Evolutionary conservation across 2,113 vertebrate species (phyloP).

Genomic region (Sisor rabdophorus): DNA sequence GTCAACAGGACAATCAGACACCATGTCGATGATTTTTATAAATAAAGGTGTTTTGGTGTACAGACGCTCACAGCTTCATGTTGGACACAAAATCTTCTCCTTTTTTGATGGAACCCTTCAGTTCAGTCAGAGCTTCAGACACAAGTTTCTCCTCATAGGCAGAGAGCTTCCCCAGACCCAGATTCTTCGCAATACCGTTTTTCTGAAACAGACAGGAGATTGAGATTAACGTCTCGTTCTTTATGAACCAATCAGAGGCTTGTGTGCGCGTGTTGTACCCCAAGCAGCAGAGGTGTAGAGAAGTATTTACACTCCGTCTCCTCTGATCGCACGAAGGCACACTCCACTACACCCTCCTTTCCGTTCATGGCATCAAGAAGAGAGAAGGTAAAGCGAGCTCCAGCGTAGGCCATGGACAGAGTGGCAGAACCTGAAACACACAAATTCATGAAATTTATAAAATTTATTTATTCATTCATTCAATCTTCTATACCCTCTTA

Average conservation of each 20-base stretch:
- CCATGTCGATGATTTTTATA: constrained; percentile 25
- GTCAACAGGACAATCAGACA: constrained; percentile 49
- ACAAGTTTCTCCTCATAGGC: constrained; percentile 94
- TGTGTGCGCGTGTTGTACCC: constrained; percentile 63
- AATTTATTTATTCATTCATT: no score
- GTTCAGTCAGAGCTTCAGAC: constrained; percentile 78
- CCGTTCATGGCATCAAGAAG: constrained; percentile 91
- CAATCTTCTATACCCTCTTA: no score
- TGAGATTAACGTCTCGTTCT: neutral
- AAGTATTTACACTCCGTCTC: constrained; percentile 92
- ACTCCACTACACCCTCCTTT: constrained; percentile 92
- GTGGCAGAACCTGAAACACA: constrained; percentile 84
- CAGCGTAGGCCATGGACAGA: constrained; percentile 95
- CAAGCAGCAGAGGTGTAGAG: constrained; percentile 90
- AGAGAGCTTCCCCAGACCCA: constrained; percentile 86
- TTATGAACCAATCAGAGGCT: neutral
- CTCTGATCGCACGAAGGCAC: constrained; percentile 84
- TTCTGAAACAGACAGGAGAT: constrained; percentile 66
- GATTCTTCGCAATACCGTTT: constrained; percentile 95
- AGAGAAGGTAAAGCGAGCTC: constrained; percentile 92
- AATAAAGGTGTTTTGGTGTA: constrained; percentile 40
- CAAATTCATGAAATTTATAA: neutral
- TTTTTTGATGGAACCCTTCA: constrained; percentile 95
- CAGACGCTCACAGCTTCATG: constrained; percentile 76
- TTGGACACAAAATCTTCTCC: constrained; percentile 91